phyloP scores from a whole-genome alignment of 1,140 invertebrate genomes.

The Cylas formicarius region DNA sequence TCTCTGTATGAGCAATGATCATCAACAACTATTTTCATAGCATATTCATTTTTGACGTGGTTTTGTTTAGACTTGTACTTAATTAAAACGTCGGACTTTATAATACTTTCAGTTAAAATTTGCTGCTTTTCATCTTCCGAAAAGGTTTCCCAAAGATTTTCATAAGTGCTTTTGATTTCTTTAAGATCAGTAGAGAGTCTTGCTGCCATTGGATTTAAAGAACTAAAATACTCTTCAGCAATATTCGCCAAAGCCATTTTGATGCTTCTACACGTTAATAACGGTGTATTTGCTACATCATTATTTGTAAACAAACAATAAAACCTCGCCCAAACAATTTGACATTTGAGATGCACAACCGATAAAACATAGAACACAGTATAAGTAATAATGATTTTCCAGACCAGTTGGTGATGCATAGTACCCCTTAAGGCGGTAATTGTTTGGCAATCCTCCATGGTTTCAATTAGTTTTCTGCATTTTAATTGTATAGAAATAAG shows the following conservation, averaged over 20 bases:
- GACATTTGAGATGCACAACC: too few species aligned
- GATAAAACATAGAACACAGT: too few species aligned
- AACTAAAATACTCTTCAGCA: constrained; percentile 64
- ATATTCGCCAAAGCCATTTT: constrained; percentile 37
- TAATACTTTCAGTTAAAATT: constrained; percentile 67
- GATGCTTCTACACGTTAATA: not conserved
- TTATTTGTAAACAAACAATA: constrained; percentile 4
- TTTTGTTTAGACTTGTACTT: constrained; percentile 54
- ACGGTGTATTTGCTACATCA: too few species aligned
- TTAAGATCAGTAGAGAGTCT: constrained; percentile 62
- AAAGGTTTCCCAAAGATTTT: constrained; percentile 61
- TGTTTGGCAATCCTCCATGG: too few species aligned
- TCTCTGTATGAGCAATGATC: constrained; percentile 56
- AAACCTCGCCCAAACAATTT: too few species aligned
- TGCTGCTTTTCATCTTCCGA: constrained; percentile 61
- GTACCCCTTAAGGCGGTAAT: too few species aligned
- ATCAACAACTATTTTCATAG: constrained; percentile 45
- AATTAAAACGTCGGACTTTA: constrained; percentile 62
- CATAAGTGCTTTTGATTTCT: constrained; percentile 59
- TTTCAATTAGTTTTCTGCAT: too few species aligned
- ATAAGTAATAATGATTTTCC: too few species aligned
- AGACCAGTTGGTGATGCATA: too few species aligned
- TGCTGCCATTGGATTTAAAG: constrained; percentile 59
- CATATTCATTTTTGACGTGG: constrained; percentile 44
- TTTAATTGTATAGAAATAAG: too few species aligned